A percentile compares a stretch with the other conserved stretches of the same genome.
These are phyloP conservation scores for Pyxicephalus adspersus DNA, from an alignment of 2,113 vertebrate genomes.

Conservation along the genomic window DNA sequence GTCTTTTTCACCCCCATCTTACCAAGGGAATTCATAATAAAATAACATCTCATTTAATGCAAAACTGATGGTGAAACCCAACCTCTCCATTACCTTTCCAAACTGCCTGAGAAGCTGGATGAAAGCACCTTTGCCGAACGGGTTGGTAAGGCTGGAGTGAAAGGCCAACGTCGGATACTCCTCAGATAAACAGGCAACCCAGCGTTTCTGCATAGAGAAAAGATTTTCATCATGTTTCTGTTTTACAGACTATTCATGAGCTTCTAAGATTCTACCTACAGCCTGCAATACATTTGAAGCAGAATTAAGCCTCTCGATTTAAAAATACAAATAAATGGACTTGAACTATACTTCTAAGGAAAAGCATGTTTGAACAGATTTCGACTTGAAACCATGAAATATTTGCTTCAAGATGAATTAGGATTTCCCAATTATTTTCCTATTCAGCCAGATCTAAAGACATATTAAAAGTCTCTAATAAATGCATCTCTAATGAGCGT, in stretches of 20 bases:
- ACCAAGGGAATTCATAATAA: not conserved
- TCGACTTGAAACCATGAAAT: not conserved
- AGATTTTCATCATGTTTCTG: not conserved
- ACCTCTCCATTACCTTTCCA: constrained; percentile 85
- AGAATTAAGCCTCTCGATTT: not conserved
- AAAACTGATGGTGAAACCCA: not conserved
- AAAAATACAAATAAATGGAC: not conserved
- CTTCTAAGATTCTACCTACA: too few species aligned
- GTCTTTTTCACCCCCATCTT: too few species aligned
- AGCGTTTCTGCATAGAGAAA: constrained; percentile 82
- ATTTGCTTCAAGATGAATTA: constrained; percentile 1
- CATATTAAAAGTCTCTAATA: constrained; percentile 22
- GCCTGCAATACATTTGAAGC: too few species aligned
- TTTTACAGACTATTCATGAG: too few species aligned
- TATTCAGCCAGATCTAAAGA: not conserved
- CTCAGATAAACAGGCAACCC: constrained; percentile 92
- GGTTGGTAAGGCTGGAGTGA: constrained; percentile 96
- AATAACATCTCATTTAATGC: not conserved
- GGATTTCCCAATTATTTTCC: constrained; percentile 25
- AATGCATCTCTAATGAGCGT: not conserved
- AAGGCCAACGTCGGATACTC: constrained; percentile 95
- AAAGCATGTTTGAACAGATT: not conserved
- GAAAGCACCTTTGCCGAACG: constrained; percentile 96
- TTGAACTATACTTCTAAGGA: not conserved
- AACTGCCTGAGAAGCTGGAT: constrained; percentile 97